These are phyloP conservation scores for Zosterops borbonicus DNA, from an alignment of 2,113 vertebrate species.

Conservation along the genomic window DNA sequence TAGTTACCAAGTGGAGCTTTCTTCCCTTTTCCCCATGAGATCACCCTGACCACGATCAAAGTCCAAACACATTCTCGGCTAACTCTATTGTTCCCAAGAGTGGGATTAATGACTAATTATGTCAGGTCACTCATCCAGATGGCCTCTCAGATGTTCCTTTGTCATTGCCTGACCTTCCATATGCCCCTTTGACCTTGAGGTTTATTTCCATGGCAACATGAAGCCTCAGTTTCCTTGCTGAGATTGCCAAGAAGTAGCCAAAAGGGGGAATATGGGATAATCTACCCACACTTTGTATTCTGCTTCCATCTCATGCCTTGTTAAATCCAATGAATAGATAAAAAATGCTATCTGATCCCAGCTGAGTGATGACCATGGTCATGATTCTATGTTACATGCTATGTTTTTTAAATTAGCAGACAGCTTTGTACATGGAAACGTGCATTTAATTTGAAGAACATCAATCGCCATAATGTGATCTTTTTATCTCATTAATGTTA, in stretches of 20 bases:
- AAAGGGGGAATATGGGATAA: constrained; percentile 78
- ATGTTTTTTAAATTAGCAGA: constrained; percentile 94
- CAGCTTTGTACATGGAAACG: constrained; percentile 90
- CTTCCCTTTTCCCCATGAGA: constrained; percentile 80
- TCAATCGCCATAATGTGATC: constrained; percentile 89
- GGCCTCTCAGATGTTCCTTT: constrained; percentile 94
- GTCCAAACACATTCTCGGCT: constrained; percentile 85
- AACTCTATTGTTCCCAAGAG: constrained; percentile 88
- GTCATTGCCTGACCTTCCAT: constrained; percentile 89
- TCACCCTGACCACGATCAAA: constrained; percentile 86
- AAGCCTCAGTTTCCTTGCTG: constrained; percentile 85
- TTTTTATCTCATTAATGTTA: constrained; percentile 96
- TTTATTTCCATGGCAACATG: constrained; percentile 91
- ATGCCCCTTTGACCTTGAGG: constrained; percentile 94
- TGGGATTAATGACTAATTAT: constrained; percentile 99
- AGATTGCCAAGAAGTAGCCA: constrained; percentile 82
- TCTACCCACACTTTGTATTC: constrained; percentile 92
- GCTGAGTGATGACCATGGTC: constrained; percentile 87
- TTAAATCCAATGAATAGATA: constrained; percentile 98
- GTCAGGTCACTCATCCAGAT: constrained; percentile 99
- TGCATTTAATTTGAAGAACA: constrained; percentile 92
- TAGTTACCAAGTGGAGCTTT: constrained; percentile 84
- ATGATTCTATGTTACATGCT: constrained; percentile 89
- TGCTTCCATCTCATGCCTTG: constrained; percentile 90
- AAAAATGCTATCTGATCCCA: constrained; percentile 87